Evolutionary conservation across 2,113 vertebrate species (phyloP), one percentile per base, ranked within the genome.

Genomic region (Pipa parva): DNA sequence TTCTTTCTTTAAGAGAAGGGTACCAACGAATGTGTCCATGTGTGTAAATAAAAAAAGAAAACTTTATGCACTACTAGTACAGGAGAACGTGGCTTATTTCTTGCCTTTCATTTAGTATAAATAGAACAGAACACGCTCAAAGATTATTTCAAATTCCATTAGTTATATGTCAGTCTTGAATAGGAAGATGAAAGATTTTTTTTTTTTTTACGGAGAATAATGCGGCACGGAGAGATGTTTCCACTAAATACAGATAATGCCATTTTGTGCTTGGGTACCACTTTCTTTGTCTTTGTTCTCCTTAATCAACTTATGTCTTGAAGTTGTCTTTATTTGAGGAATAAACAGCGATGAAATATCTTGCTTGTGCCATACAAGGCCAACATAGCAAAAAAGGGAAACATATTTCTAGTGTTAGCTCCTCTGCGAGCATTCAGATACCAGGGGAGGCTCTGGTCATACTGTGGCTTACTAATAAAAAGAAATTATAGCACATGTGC

Each of bases 401-500:
- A 93, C 87, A 85, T 95, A 96, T 97, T 92, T 92, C 91, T 89
- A 92, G 90, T 90, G 85, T 88, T 91, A 88, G 88, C 85, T 85
- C 89, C 93, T 42, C 39, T 42, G 92, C 91, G 92, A 94, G 91
- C 81, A 87, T 88, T 79, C 79, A 86, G 88, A 85, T 81, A 82
- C 79, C 80, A 86, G 75, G 88, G 88, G 90, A 89, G 91, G 92
- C 92, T 92, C 89, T 90, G 88, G 93, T 88, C 87, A 91, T 86
- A 85, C 82, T 87, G 83, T 83, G 87, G 89, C 88, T 89, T 84
- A 83, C 88, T 93, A 93, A 90, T 95, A 93, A 96, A 97, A 93
- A 92, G 93, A 97, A 98, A 97, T 97, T 92, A 98, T 97, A 97
- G 93, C 95, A 95, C 92, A 95, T 97, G 95, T 95, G 97, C 94